Evolutionary conservation across 2,113 vertebrate genomes (phyloP), one percentile per base, ranked within the genome.

Genomic region (Bufo bufo): DNA sequence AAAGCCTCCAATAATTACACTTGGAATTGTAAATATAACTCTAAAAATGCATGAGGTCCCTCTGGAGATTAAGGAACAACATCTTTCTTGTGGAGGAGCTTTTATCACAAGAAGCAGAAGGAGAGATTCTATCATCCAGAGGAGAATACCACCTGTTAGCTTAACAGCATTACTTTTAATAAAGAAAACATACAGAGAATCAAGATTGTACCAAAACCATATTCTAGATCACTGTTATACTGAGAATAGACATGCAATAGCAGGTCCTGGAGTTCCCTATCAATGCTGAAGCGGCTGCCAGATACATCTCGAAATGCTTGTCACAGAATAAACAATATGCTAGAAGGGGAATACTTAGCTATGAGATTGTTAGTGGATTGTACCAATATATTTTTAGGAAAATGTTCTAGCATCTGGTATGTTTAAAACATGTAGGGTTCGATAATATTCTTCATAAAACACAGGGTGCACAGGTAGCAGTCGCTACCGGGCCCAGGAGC

Each of bases 1-100:
- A 56, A 56, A 56, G 23, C 54, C n/a, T 58, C 52, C 33, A 80
- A 58, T 80, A 80, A 85, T 90, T 0, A 11, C 89, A 86, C 65
- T 78, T 86, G 87, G 89, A 83, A 89, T 85, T 66, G 87, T 90
- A 89, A 66, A 84, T 87, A 84, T 90, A 88, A 84, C 10, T 87
- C 77, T 80, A 78, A 77, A 2, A 88, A 91, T 90, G 88, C 77
- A 90, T 54, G 4, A 82, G 58, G 80, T 61, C 80, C 80, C 13
- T 33, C 89, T 90, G 84, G 87, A 66, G 12, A 89, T 90, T 11
- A 85, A 49, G 47, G 66, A 82, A 88, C 11, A 61, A 19, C 33
- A 50, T 82, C 65, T 43, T 33, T 50, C 61, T 65, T 65, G 20
- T 49, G 12, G 16, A 61, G n/a, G n/a, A 80, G 69, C 56, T 82